Evolutionary conservation across 1,140 invertebrate species (phyloP).

Genomic region (Solenopsis fugax): DNA sequence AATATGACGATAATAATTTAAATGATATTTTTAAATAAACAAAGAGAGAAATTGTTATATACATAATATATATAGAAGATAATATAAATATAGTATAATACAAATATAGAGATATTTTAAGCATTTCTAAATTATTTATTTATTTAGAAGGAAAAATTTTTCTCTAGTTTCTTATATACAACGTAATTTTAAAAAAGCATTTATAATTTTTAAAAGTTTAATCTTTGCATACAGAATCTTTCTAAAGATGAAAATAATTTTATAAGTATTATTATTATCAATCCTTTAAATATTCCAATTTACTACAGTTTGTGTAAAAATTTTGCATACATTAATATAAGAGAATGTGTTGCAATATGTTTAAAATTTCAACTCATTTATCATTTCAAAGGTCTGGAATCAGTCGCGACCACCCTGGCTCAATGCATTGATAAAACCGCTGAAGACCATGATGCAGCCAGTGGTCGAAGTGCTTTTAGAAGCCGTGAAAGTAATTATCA

Average conservation of each 20-base stretch:
- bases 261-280: not conserved
- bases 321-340: not conserved
- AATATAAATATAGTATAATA: conserved; percentile 10
- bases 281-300: not conserved
- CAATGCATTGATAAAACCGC: conserved; percentile 89
- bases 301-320: not conserved
- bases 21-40: not conserved
- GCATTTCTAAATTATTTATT: not conserved
- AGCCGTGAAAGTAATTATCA: conserved; percentile 85
- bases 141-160: not conserved
- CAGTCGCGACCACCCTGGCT: conserved; percentile 91
- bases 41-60: not conserved
- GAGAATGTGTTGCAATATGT: not conserved
- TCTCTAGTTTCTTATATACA: not conserved
- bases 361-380: not conserved
- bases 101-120: not conserved
- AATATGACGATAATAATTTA: conserved; percentile 4
- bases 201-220: not conserved
- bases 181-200: not conserved
- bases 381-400: conserved; percentile 90
- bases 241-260: not conserved
- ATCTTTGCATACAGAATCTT: not conserved
- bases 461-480: conserved; percentile 89
- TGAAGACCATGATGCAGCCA: conserved; percentile 88
- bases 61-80: not conserved